phyloP scores from a whole-genome alignment of 2,797 vertebrate genomes.

The Lagorchestes hirsutus region DNA sequence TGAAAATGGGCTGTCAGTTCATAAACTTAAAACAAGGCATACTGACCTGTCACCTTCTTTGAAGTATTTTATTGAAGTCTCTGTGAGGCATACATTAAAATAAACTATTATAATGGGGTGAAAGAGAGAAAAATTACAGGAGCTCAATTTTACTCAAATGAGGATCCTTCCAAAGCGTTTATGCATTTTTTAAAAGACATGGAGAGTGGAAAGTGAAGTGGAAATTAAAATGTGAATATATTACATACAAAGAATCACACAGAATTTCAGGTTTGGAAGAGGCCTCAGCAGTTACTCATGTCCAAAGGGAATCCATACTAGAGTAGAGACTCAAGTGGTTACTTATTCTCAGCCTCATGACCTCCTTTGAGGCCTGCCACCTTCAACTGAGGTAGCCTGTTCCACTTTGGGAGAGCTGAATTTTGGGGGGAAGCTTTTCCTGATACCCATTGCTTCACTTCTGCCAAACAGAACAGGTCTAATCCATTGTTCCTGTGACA shows the following conservation, averaged over 20 bases:
- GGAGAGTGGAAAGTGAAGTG: neutral
- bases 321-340: neutral
- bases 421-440: neutral
- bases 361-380: neutral
- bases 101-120: slow-evolving; percentile 48
- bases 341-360: neutral
- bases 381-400: neutral
- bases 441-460: neutral
- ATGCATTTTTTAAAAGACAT: neutral
- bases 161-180: slow-evolving; percentile 39
- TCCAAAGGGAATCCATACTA: neutral
- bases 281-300: neutral
- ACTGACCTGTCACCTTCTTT: slow-evolving; percentile 63
- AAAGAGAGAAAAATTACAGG: slow-evolving; percentile 21
- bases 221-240: slow-evolving; percentile 14
- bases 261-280: neutral
- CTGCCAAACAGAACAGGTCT: neutral
- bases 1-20: slow-evolving; percentile 79
- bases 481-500: neutral
- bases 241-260: neutral
- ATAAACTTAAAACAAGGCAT: slow-evolving; percentile 80
- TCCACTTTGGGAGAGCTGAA: neutral
- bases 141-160: neutral
- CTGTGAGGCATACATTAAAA: slow-evolving; percentile 59
- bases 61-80: slow-evolving; percentile 56